A percentile compares a stretch with the other conserved stretches of the same genome.
phyloP scores from a whole-genome alignment of 2,888 invertebrate species.

The Griposia aprilina region DNA sequence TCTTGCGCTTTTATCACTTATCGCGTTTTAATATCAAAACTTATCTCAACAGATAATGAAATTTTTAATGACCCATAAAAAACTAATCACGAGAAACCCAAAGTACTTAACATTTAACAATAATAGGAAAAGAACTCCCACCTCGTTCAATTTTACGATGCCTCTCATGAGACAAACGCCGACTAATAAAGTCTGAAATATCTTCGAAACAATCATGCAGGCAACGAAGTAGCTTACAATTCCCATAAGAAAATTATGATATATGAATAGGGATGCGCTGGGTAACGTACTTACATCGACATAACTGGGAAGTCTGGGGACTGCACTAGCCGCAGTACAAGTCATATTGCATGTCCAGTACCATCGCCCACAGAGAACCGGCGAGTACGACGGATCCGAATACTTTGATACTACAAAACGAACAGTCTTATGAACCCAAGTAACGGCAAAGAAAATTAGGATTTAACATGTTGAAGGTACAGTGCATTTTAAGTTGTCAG shows the following conservation, averaged over 20 bases:
- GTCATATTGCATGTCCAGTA: conserved; percentile 88
- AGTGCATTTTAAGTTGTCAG: background rate
- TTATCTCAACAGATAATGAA: conserved; percentile 16
- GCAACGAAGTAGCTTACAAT: conserved; percentile 63
- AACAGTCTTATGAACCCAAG: conserved; percentile 17
- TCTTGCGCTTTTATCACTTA: background rate
- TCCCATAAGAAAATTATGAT: conserved; percentile 69
- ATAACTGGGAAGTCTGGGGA: conserved; percentile 64
- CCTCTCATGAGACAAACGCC: conserved; percentile 18
- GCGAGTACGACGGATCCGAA: conserved; percentile 76
- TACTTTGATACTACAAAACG: conserved; percentile 54
- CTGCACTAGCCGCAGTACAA: conserved; percentile 80
- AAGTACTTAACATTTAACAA: conserved; percentile 19
- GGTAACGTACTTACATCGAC: conserved; percentile 63
- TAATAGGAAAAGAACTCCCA: conserved; percentile 43
- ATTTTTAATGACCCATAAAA: conserved; percentile 46
- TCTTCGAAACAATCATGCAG: conserved; percentile 48
- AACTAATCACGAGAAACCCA: conserved; percentile 23
- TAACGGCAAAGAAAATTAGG: conserved; percentile 27
- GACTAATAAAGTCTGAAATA: conserved; percentile 38
- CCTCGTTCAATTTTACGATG: conserved; percentile 42
- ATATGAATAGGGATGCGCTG: conserved; percentile 64
- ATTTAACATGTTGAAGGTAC: conserved; percentile 20
- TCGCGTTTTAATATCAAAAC: conserved; percentile 7
- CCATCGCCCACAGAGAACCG: conserved; percentile 84